phyloP scores from a whole-genome alignment of 2,888 invertebrate genomes.

The Drosophila kanekoi region DNA sequence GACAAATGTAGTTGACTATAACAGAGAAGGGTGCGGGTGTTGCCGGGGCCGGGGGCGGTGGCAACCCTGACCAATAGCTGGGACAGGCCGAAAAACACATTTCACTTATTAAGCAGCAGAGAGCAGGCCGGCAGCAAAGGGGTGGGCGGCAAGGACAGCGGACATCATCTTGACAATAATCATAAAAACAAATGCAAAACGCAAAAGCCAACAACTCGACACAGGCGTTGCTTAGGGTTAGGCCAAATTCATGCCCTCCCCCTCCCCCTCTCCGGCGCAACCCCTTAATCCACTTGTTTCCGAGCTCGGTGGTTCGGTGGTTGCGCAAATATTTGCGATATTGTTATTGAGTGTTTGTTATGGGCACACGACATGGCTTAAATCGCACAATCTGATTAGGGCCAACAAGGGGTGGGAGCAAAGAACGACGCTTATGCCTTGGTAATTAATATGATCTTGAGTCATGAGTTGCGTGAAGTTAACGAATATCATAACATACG shows the following conservation, averaged over 20 bases:
- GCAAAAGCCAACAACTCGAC: slow-evolving; percentile 55
- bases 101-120: slow-evolving; percentile 74
- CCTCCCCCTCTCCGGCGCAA: slow-evolving; percentile 27
- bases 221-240: slow-evolving; percentile 32
- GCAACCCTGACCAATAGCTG: slow-evolving; percentile 48
- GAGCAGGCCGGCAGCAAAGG: not conserved
- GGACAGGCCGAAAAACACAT: slow-evolving; percentile 78
- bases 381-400: slow-evolving; percentile 56
- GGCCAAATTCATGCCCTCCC: not conserved
- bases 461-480: too few relatives aligned
- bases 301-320: slow-evolving; percentile 26
- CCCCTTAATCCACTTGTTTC: slow-evolving; percentile 82
- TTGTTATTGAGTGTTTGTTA: slow-evolving; percentile 69
- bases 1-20: slow-evolving; percentile 73
- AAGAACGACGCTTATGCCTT: slow-evolving; percentile 3
- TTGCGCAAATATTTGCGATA: slow-evolving; percentile 61
- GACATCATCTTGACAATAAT: slow-evolving; percentile 75
- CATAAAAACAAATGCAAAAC: slow-evolving; percentile 81
- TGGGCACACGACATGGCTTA: slow-evolving; percentile 52
- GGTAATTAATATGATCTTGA: slow-evolving; percentile 12
- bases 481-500: too few relatives aligned
- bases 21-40: not conserved
- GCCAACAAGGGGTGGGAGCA: slow-evolving; percentile 1
- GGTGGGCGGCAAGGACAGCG: not conserved
- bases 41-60: slow-evolving; percentile 9